Evolutionary conservation across 2,888 invertebrate species (phyloP).

Genomic region (Imbricaverruca yamaguchii): DNA sequence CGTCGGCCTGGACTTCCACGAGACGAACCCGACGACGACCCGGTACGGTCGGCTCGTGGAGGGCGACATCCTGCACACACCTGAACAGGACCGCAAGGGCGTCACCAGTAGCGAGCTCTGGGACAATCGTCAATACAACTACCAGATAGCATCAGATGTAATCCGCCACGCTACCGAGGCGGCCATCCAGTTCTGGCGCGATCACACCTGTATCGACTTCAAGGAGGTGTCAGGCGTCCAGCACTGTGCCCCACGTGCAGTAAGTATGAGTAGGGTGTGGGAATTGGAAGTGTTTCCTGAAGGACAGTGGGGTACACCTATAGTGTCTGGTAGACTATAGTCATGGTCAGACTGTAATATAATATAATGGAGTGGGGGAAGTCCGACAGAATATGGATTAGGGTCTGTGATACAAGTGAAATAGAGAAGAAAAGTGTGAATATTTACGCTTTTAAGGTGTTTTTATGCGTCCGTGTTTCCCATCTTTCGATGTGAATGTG

Average conservation of each 20-base stretch:
- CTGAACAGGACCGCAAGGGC: constrained; percentile 4
- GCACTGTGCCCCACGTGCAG: background rate
- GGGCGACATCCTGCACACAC: background rate
- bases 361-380: no score
- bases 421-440: no score
- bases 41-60: background rate
- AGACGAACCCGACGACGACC: background rate
- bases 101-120: background rate
- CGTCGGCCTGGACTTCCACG: background rate
- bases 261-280: no score
- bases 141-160: background rate
- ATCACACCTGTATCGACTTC: constrained; percentile 3
- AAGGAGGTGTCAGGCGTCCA: background rate
- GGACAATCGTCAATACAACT: background rate
- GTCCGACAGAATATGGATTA: no score
- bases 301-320: no score
- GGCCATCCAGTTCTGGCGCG: constrained; percentile 12
- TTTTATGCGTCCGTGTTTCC: no score
- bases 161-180: background rate
- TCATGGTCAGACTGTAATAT: no score
- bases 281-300: no score
- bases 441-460: no score
- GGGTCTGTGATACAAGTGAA: no score
- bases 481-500: no score
- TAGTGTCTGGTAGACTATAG: no score